Evolutionary conservation across 2,888 invertebrate species (phyloP).

Genomic region (Pristionchus japonicus): DNA sequence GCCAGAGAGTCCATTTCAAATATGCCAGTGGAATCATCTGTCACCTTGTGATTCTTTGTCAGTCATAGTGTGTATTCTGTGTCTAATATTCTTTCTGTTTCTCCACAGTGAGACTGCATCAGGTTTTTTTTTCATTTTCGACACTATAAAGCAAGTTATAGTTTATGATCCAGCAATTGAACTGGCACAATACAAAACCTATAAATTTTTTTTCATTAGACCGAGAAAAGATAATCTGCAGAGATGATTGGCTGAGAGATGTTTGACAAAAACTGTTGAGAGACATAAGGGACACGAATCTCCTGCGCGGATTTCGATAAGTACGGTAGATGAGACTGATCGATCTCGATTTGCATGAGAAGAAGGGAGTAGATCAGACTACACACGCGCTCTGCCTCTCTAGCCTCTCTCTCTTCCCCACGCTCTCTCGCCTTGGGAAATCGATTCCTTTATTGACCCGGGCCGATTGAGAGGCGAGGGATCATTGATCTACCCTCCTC

Average conservation of each 20-base stretch:
- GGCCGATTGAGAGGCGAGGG: too few species aligned
- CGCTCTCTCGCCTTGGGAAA: too few species aligned
- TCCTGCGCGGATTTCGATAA: too few species aligned
- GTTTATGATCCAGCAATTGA: neutral
- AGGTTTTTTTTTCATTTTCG: neutral
- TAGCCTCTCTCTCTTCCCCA: too few species aligned
- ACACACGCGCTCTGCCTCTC: too few species aligned
- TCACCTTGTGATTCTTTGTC: neutral
- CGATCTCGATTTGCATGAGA: too few species aligned
- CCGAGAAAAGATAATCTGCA: neutral
- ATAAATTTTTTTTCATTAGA: neutral
- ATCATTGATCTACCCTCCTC: too few species aligned
- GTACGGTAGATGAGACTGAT: too few species aligned
- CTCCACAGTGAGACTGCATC: neutral
- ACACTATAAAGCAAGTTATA: neutral
- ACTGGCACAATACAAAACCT: neutral
- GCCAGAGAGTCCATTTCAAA: neutral
- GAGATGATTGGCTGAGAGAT: neutral
- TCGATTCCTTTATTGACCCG: too few species aligned
- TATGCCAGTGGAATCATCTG: neutral
- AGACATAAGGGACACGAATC: too few species aligned
- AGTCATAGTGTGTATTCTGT: neutral
- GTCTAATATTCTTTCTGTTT: neutral
- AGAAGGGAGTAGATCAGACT: too few species aligned
- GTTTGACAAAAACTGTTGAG: neutral